Base-by-base conservation (phyloP, 2,888 invertebrate species). In the Colostygia pectinataria region DNA sequence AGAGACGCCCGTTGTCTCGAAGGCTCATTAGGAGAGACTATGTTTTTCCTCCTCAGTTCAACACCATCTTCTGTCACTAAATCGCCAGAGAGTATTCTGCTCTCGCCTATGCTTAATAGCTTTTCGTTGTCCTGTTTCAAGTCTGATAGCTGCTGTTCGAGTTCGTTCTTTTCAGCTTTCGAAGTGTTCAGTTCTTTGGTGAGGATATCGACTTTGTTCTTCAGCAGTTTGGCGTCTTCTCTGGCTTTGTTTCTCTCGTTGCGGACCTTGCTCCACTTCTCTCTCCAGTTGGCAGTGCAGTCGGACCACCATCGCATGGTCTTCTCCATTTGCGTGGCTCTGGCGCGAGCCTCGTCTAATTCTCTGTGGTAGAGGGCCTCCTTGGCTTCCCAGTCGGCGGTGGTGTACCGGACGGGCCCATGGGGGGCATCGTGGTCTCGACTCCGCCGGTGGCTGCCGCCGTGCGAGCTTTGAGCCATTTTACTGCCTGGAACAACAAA, bases 231-330 rank as follows among this genome's bases (percentile, higher is more conserved):
- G 1, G 95, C 93, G 81, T 98, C 98, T 66, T 98, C 98, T 27
- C 98, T 90, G 0, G 98, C 95, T 74, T 96, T 96, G 77, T 99
- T 99, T 14, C 98, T 92, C 86, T 99, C 99, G 75, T 95, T 97
- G 43, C 98, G 93, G 25, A 65, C 96, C 88, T 98, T 98, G 80
- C 96, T 96, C 99, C 99, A 99, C 75, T 99, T 99, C 93, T 92
- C 98, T 93, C 89, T 81, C 99, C 99, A 40, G 96, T 98, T 99
- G 95, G 98, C 97, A 0, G 99, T 99, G 79, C 99, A 99, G 78
- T 99, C 99, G 0, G 98, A 98, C 99, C 99, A 99, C 99, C 99
- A 99, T 50, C 98, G 92, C 98, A 99, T 99, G 0, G 99, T 99
- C 83, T 99, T 99, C 80, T 99, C 99, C 99, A 99, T 99, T 84